Conservation (phyloP, 2,888 invertebrate genomes). For the Phragmatobia fuliginosa region DNA sequence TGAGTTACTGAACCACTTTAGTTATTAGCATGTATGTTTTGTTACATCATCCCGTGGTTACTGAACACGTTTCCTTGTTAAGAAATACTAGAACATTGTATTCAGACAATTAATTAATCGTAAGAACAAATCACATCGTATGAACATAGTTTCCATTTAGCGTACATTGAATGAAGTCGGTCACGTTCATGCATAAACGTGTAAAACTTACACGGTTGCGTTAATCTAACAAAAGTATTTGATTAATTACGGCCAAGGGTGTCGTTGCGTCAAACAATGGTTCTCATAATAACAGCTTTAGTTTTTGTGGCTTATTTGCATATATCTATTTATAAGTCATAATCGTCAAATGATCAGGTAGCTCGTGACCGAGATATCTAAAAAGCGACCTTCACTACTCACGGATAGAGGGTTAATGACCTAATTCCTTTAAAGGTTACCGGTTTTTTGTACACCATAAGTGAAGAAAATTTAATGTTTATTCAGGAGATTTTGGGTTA, state of each 20-base stretch:
- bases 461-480: constrained; percentile 26
- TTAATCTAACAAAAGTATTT: constrained; percentile 49
- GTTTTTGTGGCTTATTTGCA: constrained; percentile 51
- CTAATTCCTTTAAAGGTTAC: constrained; percentile 55
- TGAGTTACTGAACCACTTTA: constrained; percentile 31
- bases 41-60: constrained; percentile 32
- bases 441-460: constrained; percentile 29
- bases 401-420: constrained; percentile 66
- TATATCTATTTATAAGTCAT: constrained; percentile 37
- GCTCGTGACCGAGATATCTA: constrained; percentile 59
- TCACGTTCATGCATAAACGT: constrained; percentile 24
- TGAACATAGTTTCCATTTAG: constrained; percentile 31
- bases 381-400: constrained; percentile 64
- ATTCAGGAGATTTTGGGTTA: constrained; percentile 15
- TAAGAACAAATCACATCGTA: constrained; percentile 23
- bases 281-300: constrained; percentile 57
- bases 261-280: constrained; percentile 51
- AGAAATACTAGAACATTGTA: constrained; percentile 42
- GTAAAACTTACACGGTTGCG: constrained; percentile 28
- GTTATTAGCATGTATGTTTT: constrained; percentile 17
- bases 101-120: constrained; percentile 45
- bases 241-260: constrained; percentile 67
- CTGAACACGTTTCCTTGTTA: constrained; percentile 43
- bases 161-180: constrained; percentile 30
- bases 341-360: constrained; percentile 49